A percentile compares a stretch with the other conserved stretches of the same genome.
These are phyloP conservation scores for Sitta europaea DNA, from an alignment of 2,113 vertebrate genomes.

Conservation along the genomic window DNA sequence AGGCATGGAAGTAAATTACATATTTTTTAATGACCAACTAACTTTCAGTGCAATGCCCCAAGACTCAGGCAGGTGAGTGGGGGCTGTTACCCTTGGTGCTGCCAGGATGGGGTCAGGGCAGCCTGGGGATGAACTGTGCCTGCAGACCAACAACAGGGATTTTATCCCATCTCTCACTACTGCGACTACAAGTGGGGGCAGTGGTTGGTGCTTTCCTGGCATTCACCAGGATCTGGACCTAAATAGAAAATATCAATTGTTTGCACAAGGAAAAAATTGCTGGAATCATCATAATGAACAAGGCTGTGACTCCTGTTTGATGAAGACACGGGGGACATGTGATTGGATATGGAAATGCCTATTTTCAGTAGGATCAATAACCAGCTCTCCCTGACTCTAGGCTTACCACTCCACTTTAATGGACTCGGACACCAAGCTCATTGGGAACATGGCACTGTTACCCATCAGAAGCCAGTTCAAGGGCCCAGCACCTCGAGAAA, in stretches of 20 bases:
- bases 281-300: neutral
- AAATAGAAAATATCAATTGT: neutral
- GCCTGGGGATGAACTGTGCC: neutral
- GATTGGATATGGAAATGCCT: neutral
- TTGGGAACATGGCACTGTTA: constrained; percentile 95
- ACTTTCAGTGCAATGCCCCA: neutral
- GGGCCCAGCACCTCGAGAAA: constrained; percentile 92
- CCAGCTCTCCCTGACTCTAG: constrained; percentile 51
- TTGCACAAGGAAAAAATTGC: neutral
- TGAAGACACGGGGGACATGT: fast-evolving
- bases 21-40: neutral
- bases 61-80: neutral
- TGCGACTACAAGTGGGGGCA: fast-evolving
- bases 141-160: fast-evolving
- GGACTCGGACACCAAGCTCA: constrained; percentile 84
- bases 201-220: neutral
- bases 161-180: neutral
- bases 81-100: neutral
- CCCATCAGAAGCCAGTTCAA: constrained; percentile 96
- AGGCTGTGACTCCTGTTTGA: neutral
- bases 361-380: neutral
- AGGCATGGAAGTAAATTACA: neutral
- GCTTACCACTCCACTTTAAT: constrained; percentile 94
- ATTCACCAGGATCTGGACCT: neutral
- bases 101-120: neutral